Conservation (phyloP, 1,140 invertebrate genomes). For the Brachionus rubens region DNA sequence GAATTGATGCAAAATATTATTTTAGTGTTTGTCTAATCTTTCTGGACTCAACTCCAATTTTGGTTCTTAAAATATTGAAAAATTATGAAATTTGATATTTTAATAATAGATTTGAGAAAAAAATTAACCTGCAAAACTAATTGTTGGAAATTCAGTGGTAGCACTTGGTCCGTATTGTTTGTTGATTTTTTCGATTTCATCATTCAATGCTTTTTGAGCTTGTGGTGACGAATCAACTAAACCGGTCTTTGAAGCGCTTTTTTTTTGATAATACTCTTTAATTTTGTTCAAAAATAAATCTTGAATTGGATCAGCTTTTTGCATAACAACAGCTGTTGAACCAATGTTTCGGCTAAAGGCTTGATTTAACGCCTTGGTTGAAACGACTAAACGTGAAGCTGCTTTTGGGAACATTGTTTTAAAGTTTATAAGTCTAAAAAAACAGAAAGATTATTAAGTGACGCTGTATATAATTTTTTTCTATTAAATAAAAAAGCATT, state of each 20-base stretch:
- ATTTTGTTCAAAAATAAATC: conserved; percentile 39
- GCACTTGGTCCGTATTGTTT: conserved; percentile 32
- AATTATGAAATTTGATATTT: background rate
- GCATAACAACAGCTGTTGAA: background rate
- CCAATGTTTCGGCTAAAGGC: conserved; percentile 1
- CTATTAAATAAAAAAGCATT: background rate
- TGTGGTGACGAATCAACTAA: conserved; percentile 42
- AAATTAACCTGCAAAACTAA: conserved; percentile 35
- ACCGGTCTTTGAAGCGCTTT: conserved; percentile 41
- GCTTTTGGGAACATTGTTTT: conserved; percentile 36
- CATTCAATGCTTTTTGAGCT: conserved; percentile 32
- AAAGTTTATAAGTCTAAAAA: background rate
- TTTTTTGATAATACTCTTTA: conserved; percentile 40
- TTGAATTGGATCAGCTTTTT: conserved; percentile 43
- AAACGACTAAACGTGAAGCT: background rate
- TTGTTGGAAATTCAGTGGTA: conserved; percentile 23
- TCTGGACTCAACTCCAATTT: conserved; percentile 10
- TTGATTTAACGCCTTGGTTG: background rate
- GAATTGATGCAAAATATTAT: too few relatives aligned
- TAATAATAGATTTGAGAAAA: background rate
- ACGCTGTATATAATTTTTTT: conserved; percentile 10
- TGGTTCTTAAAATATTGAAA: conserved; percentile 5
- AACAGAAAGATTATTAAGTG: background rate
- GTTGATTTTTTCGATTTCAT: conserved; percentile 45
- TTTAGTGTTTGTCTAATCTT: conserved; percentile 24